These are phyloP conservation scores for Anadara kagoshimensis DNA, from an alignment of 1,140 invertebrate species.

Conservation along the genomic window DNA sequence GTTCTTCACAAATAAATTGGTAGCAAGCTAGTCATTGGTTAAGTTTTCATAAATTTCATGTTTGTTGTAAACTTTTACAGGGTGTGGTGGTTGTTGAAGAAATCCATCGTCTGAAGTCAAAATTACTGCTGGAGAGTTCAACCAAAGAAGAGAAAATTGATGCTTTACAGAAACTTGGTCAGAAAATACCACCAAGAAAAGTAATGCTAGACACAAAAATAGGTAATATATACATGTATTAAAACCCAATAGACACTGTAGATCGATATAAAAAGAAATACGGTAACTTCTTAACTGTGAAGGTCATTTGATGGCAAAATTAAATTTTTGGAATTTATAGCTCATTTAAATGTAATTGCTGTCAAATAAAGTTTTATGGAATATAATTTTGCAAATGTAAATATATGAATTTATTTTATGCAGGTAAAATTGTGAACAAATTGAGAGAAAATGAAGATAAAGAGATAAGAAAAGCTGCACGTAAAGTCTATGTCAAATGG, in stretches of 20 bases:
- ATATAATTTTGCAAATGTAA: neutral
- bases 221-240: slow-evolving; percentile 36
- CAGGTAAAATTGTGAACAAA: slow-evolving; percentile 59
- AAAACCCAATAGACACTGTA: neutral
- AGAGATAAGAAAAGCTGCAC: slow-evolving; percentile 52
- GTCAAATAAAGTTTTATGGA: neutral
- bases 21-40: too few relatives aligned
- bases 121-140: slow-evolving; percentile 51
- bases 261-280: neutral
- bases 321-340: neutral
- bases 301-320: neutral
- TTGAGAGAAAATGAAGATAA: slow-evolving; percentile 58
- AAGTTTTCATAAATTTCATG: too few relatives aligned
- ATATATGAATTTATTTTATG: slow-evolving; percentile 20
- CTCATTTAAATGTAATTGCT: neutral
- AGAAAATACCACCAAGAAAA: slow-evolving; percentile 62
- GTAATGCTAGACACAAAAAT: slow-evolving; percentile 63
- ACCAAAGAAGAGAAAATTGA: slow-evolving; percentile 52
- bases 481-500: slow-evolving; percentile 60
- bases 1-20: too few relatives aligned
- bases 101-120: slow-evolving; percentile 54
- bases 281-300: neutral
- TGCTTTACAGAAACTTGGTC: slow-evolving; percentile 50
- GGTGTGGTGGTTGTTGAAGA: slow-evolving; percentile 68
- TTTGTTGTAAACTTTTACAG: slow-evolving; percentile 37